Evolutionary conservation across 1,140 invertebrate species (phyloP).

Genomic region (Uloborus diversus): DNA sequence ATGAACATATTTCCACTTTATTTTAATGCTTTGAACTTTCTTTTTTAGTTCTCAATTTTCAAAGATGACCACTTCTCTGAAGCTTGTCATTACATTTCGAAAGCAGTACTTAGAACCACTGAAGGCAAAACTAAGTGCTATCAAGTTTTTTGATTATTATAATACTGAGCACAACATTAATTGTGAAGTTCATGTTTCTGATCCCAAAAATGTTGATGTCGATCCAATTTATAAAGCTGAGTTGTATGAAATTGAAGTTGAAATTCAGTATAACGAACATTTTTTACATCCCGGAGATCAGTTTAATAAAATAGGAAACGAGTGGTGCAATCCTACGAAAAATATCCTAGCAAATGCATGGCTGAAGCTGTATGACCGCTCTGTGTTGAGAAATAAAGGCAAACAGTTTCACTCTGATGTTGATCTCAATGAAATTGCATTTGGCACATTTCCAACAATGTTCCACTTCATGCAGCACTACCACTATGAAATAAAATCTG

Average conservation of each 20-base stretch:
- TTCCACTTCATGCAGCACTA: slow-evolving; percentile 45
- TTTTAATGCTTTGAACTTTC: no score
- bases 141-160: slow-evolving; percentile 1
- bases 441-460: slow-evolving; percentile 40
- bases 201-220: slow-evolving; percentile 19
- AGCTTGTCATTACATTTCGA: slow-evolving; percentile 9
- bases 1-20: no score
- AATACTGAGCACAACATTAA: not conserved
- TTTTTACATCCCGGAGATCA: slow-evolving; percentile 9
- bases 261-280: not conserved
- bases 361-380: slow-evolving; percentile 5
- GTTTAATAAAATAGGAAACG: slow-evolving; percentile 24
- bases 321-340: slow-evolving; percentile 21
- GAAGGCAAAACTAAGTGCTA: not conserved
- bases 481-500: slow-evolving; percentile 16
- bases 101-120: not conserved
- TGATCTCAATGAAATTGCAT: slow-evolving; percentile 36
- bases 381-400: not conserved
- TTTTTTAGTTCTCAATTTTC: no score
- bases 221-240: slow-evolving; percentile 29
- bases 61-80: not conserved
- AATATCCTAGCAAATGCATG: slow-evolving; percentile 19
- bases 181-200: not conserved
- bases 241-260: slow-evolving; percentile 16
- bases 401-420: slow-evolving; percentile 40